These are phyloP conservation scores for Spodoptera litura DNA, from an alignment of 1,140 invertebrate genomes.

Conservation along the genomic window DNA sequence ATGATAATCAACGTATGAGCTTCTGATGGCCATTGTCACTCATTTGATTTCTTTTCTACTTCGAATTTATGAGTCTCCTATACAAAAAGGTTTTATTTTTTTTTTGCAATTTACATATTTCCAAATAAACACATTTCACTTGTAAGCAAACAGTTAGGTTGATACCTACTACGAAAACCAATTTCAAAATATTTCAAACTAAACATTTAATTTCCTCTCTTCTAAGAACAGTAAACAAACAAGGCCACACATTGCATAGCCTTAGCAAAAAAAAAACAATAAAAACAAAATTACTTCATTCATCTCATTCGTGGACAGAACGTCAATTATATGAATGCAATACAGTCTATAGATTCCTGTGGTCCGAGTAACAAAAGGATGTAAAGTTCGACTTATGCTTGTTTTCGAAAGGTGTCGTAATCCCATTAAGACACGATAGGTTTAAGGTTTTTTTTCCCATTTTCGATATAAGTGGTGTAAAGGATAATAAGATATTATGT, in stretches of 20 bases:
- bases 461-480: conserved; percentile 1
- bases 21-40: no score
- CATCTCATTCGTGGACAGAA: conserved; percentile 26
- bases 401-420: conserved; percentile 59
- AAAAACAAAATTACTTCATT: conserved; percentile 34
- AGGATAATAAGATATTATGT: not conserved
- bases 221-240: conserved; percentile 1
- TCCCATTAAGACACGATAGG: conserved; percentile 41
- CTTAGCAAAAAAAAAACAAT: conserved; percentile 10
- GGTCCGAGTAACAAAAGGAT: conserved; percentile 64
- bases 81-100: no score
- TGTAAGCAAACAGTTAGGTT: no score
- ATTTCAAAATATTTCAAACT: no score
- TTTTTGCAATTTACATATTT: no score
- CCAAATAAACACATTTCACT: no score
- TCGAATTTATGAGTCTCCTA: no score
- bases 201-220: not conserved
- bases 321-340: conserved; percentile 23
- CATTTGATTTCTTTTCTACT: no score
- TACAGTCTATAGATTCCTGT: conserved; percentile 48
- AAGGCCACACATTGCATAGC: conserved; percentile 24
- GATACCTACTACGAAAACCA: no score
- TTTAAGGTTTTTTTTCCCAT: conserved; percentile 10
- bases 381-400: conserved; percentile 52
- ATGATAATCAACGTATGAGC: no score